These are phyloP conservation scores for Cyphomyrmex costatus DNA, from an alignment of 1,140 invertebrate species.

Conservation along the genomic window DNA sequence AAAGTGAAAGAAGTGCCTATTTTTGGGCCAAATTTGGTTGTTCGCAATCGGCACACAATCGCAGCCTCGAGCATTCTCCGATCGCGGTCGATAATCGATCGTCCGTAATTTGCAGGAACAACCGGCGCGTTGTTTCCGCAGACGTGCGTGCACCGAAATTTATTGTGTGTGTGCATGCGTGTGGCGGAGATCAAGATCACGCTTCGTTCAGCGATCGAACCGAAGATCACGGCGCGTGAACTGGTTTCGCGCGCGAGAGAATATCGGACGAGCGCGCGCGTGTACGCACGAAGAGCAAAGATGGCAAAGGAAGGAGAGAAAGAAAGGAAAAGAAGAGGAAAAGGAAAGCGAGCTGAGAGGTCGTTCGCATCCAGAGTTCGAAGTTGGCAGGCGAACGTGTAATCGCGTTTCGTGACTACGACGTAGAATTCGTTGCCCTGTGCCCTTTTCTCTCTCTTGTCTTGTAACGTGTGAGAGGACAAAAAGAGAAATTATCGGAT, in stretches of 20 bases:
- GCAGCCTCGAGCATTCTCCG: neutral
- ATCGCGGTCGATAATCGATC: constrained; percentile 19
- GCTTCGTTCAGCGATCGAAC: constrained; percentile 68
- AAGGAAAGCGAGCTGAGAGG: constrained; percentile 71
- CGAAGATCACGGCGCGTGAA: constrained; percentile 79
- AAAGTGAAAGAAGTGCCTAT: neutral
- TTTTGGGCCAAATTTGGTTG: neutral
- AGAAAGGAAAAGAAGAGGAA: too few species aligned
- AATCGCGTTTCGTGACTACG: constrained; percentile 77
- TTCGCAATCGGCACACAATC: constrained; percentile 8
- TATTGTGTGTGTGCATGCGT: constrained; percentile 49
- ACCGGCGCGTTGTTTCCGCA: constrained; percentile 21
- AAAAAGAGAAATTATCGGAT: constrained; percentile 56
- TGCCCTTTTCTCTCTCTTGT: constrained; percentile 10
- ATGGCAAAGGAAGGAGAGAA: too few species aligned
- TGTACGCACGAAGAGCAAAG: constrained; percentile 26
- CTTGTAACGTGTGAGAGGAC: neutral
- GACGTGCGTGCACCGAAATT: constrained; percentile 44
- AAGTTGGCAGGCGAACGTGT: constrained; percentile 75
- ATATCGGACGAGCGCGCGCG: constrained; percentile 63
- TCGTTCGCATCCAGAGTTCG: constrained; percentile 80
- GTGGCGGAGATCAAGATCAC: constrained; percentile 79
- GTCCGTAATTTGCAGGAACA: constrained; percentile 16
- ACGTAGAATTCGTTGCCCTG: constrained; percentile 68
- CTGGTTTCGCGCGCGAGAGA: constrained; percentile 79